Evolutionary conservation across 2,113 vertebrate species (phyloP), one percentile per base, ranked within the genome.

Genomic region (Catharus fuscescens): DNA sequence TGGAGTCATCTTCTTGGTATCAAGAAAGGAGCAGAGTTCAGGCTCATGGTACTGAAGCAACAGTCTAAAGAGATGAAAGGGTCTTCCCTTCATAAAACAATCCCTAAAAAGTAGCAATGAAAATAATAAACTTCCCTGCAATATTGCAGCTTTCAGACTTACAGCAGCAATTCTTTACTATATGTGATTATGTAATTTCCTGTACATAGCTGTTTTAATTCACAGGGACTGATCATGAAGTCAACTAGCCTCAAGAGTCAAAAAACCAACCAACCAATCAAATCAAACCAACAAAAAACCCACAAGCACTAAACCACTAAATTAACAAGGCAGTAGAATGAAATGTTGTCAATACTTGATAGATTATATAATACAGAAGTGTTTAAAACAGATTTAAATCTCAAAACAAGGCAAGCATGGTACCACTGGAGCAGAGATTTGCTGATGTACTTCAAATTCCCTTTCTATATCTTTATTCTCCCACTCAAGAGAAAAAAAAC

Each of bases 1-100:
- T 48, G 99, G 99, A 50, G 99, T 99, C 97, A 99, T 99, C 98
- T 99, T 99, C 98, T 99, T 99, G 88, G 99, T 99, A 96, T 99
- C 99, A 96, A 99, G 97, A 97, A 99, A 99, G 64, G 99, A 99
- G 97, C 99, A 99, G 92, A 99, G 98, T 93, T 99, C 99, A 42
- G 99, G 99, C 67, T 99, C 99, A 13, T 99, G 99, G 97, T 99
- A 99, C 92, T 99, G 99, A 93, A 99, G 98, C 66, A 99, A 98
- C 28, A 99, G 98, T 93, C 99, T 97, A 94, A 98, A 99, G 52
- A 99, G 98, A 97, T 99, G 99, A 97, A 99, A 99, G 12, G 99
- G 99, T 80, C 99, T 98, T 70, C 99, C 99, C 25, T 99, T 99
- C 77, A 97, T 95, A 69, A 98, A 98, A 96, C 99, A 99, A 97